Conservation (phyloP, 2,797 vertebrate species). For the Notamacropus eugenii region DNA sequence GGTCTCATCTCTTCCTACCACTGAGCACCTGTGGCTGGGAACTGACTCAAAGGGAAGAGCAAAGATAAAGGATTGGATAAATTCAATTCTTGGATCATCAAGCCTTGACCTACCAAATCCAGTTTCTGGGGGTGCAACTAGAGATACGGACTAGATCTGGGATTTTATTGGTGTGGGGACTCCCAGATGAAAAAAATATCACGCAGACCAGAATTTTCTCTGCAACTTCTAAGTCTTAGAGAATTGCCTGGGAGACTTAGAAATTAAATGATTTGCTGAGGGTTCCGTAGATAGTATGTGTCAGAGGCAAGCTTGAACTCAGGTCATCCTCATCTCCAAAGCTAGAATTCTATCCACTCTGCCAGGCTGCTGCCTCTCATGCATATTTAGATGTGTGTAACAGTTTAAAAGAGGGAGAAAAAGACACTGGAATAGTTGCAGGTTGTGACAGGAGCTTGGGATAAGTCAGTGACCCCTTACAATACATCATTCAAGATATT, state of each 20-base stretch:
- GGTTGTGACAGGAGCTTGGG: background rate
- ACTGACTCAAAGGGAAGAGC: background rate
- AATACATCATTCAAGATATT: background rate
- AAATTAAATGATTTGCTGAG: background rate
- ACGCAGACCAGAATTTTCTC: background rate
- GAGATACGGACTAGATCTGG: background rate
- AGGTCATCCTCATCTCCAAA: background rate
- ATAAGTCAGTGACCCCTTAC: background rate
- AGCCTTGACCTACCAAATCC: background rate
- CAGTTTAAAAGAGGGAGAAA: background rate
- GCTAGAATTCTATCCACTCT: background rate
- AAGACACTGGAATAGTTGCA: background rate
- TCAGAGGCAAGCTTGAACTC: background rate
- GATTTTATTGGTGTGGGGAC: background rate
- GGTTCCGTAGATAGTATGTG: background rate
- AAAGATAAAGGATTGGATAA: conserved; percentile 10
- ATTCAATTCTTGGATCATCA: background rate
- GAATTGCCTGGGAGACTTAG: background rate
- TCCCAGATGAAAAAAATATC: background rate
- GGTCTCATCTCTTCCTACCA: background rate
- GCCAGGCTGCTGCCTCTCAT: background rate
- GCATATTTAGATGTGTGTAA: background rate
- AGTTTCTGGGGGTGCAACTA: background rate
- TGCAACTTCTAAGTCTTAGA: background rate
- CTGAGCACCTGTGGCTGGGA: background rate